These are phyloP conservation scores for Kradibia gibbosae DNA, from an alignment of 1,140 invertebrate species.

Conservation along the genomic window DNA sequence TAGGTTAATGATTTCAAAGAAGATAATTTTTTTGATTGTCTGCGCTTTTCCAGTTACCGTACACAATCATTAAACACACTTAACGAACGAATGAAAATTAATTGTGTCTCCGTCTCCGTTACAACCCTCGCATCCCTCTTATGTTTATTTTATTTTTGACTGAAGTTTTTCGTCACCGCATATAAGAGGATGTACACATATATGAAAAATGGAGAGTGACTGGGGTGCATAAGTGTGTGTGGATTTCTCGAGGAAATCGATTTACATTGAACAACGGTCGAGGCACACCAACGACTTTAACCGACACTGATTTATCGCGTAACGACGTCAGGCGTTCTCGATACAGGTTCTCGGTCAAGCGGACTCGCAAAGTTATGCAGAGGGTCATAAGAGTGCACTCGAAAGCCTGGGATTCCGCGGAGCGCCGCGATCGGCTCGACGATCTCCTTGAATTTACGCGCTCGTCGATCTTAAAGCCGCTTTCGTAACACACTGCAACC, in stretches of 20 bases:
- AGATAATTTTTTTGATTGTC: background rate
- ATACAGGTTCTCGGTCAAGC: slow-evolving; percentile 71
- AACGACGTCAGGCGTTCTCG: slow-evolving; percentile 70
- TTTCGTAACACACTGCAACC: slow-evolving; percentile 55
- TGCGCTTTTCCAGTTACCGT: background rate
- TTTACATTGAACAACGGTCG: slow-evolving; percentile 61
- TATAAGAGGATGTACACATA: background rate
- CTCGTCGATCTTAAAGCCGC: slow-evolving; percentile 58
- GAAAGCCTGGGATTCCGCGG: slow-evolving; percentile 63
- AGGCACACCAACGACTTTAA: slow-evolving; percentile 61
- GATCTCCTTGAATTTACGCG: slow-evolving; percentile 67
- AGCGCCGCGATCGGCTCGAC: slow-evolving; percentile 56
- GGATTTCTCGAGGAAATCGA: slow-evolving; percentile 56
- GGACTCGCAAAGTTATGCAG: slow-evolving; percentile 68
- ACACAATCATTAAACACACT: slow-evolving; percentile 46
- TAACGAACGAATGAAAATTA: background rate
- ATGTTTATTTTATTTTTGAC: background rate
- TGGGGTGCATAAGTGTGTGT: slow-evolving; percentile 3
- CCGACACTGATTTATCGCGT: slow-evolving; percentile 71
- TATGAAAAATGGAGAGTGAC: slow-evolving; percentile 28
- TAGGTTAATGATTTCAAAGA: background rate
- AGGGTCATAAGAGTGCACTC: slow-evolving; percentile 66
- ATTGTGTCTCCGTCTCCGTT: slow-evolving; percentile 5
- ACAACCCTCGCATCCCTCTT: background rate
- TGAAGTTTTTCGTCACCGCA: background rate